Base-by-base conservation (phyloP, 2,888 invertebrate genomes). In the Eupsilia transversa region DNA sequence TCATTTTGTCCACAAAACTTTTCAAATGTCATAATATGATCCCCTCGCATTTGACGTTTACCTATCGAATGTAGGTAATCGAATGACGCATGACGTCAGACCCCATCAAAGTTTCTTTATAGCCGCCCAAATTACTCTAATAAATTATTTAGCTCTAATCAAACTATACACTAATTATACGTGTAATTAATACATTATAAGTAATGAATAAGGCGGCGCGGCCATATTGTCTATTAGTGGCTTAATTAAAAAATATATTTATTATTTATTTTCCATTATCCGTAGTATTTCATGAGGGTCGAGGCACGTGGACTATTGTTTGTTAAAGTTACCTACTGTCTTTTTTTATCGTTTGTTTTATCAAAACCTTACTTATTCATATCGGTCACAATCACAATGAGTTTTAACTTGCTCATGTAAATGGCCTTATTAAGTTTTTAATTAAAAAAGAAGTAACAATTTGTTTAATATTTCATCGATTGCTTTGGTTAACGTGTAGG, bases 131-230 rank as follows among this genome's bases (percentile, higher is more conserved):
- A 90, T 90, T 87, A 89, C 84, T 72, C 83, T 79, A 86, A 88
- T 90, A 87, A 89, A 90, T 89, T 89, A 91, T 91, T 89, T 82
- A 86, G 80, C 73, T 80, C 83, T 90, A 87, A 89, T 89, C 89
- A 90, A 91, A 90, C 89, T 89, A 89, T 89, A 90, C 84, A 84
- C 86, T 88, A 89, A 90, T 90, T 90, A 89, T 87, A 82, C 83
- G 86, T 72, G 85, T 89, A 85, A 88, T 91, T 88, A 87, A 89
- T 87, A 89, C 89, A 88, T 89, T 84, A 91, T 84, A 85, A 78
- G 70, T 85, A 80, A 84, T 84, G 43, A 79, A 82, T 79, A 79
- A 86, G 86, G 76, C 70, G 72, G 64, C 41, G 72, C 71, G 79
- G 86, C 81, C 83, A 82, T 88, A 81, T 82, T 84, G 82, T 86